Evolutionary conservation across 1,140 invertebrate species (phyloP), one percentile per base, ranked within the genome.

Genomic region (Lucilia sericata): DNA sequence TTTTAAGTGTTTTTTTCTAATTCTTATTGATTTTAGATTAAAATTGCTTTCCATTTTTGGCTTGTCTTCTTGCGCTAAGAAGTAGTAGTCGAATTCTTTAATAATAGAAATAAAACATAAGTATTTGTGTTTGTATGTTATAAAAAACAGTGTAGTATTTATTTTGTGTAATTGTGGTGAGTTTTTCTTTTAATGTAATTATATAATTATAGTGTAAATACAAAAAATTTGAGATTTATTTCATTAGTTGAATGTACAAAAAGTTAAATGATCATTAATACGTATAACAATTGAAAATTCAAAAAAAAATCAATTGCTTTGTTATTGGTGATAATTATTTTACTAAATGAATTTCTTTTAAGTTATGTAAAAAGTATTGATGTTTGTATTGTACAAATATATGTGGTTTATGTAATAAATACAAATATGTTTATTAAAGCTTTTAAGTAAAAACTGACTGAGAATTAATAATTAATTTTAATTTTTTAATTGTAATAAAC

Each of bases 21-120:
- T 17, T 55, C 17, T 55, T 55, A 55, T n/a, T 55, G 51, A 13
- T 55, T 55, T 55, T 13, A 42, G 17, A 8, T 21, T 70, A 70
- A 70, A 70, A 70, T 70, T 70, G 65, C 65, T 70, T 70, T 70
- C 65, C 19, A 21, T 70, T 21, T 70, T 70, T 70, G 65, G 65
- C n/a, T 70, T 70, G 65, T 25, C 65, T 70, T 70, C 19, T 30
- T 70, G n/a, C 7, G 21, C 5, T 10, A 70, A 21, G 19, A 70
- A 70, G 42, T 42, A 42, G 42, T 42, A 42, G 42, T 42, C 9
- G 21, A 70, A 70, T 21, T 10, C 65, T 21, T 25, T 70, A 70
- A n/a, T 17, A 55, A 55, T 12, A 55, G 51, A 55, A 55, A 55
- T 55, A 55, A 55, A 55, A 55, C 51, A 55, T 17, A 55, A 55